Base-by-base conservation (phyloP, 2,113 vertebrate species). In the Climacteris rufus region DNA sequence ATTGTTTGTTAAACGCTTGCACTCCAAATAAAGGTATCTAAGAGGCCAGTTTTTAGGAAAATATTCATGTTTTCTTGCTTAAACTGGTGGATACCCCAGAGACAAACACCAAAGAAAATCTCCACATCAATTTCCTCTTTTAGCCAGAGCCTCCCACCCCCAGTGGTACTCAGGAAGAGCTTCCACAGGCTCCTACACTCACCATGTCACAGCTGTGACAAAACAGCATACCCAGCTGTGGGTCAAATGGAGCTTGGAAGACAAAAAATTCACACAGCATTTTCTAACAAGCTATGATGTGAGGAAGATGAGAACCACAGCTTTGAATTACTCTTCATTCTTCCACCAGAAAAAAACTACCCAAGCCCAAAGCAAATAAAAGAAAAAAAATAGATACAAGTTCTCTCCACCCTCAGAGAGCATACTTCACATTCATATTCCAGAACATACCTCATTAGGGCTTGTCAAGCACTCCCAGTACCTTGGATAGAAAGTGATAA, bases 1-100 rank as follows among this genome's bases (percentile, higher is more conserved):
- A 81, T 17, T 94, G 82, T 83, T 96, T 96, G 89, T 80, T 86
- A 49, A 94, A 90, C 90, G 81, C 66, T 80, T 87, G 52, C 69
- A n/a, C 49, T 77, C 82, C 83, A 95, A 94, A 87, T 27, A 80
- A 90, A 88, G 47, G 22, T 70, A 80, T 71, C 59, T 18, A 79
- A 54, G n/a, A 78, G 45, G 14, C 45, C 16, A 33, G 10, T 23
- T 65, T 86, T 88, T 54, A 40, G 35, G 61, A 6, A 94, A 92
- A 88, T 85, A 87, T 30, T 81, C 35, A 2, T 49, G 39, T 71
- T 74, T 91, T 90, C 52, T 94, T 89, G 65, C 74, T 70, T 53
- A 60, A 88, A 52, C 70, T 44, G 66, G 27, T 35, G 33, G 77
- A 53, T 9, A 40, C 16, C 31, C 11, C 1, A 4, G 35, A 80